Conservation (phyloP, 1,140 invertebrate species). For the Brachionus angularis region DNA sequence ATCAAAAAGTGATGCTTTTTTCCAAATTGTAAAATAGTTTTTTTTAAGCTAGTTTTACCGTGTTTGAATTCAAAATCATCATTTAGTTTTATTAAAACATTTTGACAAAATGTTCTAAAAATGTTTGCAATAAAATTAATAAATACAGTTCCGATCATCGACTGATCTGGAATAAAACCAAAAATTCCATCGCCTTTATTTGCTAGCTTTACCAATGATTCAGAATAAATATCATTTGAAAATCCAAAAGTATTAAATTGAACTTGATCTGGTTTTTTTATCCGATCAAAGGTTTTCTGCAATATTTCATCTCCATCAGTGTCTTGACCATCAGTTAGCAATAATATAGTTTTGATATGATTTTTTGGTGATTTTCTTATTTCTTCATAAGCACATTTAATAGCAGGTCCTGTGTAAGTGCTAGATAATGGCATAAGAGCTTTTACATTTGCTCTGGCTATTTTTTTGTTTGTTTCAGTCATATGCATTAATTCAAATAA, state of each 20-base stretch:
- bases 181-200: slow-evolving; percentile 25
- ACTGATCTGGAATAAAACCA: slow-evolving; percentile 43
- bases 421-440: neutral
- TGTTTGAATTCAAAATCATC: neutral
- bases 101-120: slow-evolving; percentile 10
- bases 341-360: slow-evolving; percentile 17
- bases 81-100: neutral
- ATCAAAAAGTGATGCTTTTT: slow-evolving; percentile 34
- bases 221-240: neutral
- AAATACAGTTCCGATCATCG: slow-evolving; percentile 40
- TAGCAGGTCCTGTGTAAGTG: slow-evolving; percentile 24
- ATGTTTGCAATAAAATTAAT: slow-evolving; percentile 21
- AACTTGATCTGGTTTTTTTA: slow-evolving; percentile 24
- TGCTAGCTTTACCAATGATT: neutral
- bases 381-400: neutral
- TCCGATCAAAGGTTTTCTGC: slow-evolving; percentile 5
- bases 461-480: neutral
- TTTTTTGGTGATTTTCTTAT: slow-evolving; percentile 24
- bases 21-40: slow-evolving; percentile 10
- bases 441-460: slow-evolving; percentile 7
- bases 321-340: slow-evolving; percentile 34
- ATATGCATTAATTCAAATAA: slow-evolving; percentile 1
- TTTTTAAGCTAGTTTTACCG: neutral
- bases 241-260: slow-evolving; percentile 42
- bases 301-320: slow-evolving; percentile 23